Evolutionary conservation across 2,888 invertebrate species (phyloP), one percentile per base, ranked within the genome.

Genomic region (Cephus spinipes): DNA sequence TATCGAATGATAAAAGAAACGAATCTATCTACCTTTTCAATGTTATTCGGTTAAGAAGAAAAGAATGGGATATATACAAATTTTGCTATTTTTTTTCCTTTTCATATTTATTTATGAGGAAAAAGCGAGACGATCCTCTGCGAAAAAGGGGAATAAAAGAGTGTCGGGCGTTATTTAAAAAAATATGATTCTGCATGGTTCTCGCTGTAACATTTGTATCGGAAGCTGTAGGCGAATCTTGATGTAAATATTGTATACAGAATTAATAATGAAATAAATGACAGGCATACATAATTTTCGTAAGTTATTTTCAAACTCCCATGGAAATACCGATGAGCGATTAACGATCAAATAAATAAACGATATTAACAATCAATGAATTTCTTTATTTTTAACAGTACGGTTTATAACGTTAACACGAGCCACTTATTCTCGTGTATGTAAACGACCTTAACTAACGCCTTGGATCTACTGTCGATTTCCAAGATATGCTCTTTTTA

Each of bases 351-450:
- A 23, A 55, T 23, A 23, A 55, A 55, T 23, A 55, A 23, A 55
- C 6, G 40, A 23, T 2, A 55, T 55, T 69, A 76, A 36, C 76
- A 69, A 33, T 15, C 36, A 69, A 76, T 74, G 55, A 74, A n/a
- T 73, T 68, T 35, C 11, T 75, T 79, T 77, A 79, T 77, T 77
- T 0, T 30, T 71, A 74, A 79, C 74, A 79, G 79, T 79, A 79
- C 75, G 77, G 76, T 79, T 79, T 55, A 9, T 55, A 55, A 55
- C 40, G 40, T 55, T 55, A 23, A 55, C 23, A 55, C 40, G 40
- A 55, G 40, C 40, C 9, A 55, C 23, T 23, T 55, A 55, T 23
- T 55, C 40, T 55, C 40, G 40, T 55, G 23, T 1, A 55, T 55
- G 40, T 55, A 55, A 55, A 55, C 40, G 40, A 23, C 40, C 23